A percentile compares a stretch with the other conserved stretches of the same genome.
Evolutionary conservation across 1,140 invertebrate species (phyloP).

Genomic region (Drosophila setifemur): DNA sequence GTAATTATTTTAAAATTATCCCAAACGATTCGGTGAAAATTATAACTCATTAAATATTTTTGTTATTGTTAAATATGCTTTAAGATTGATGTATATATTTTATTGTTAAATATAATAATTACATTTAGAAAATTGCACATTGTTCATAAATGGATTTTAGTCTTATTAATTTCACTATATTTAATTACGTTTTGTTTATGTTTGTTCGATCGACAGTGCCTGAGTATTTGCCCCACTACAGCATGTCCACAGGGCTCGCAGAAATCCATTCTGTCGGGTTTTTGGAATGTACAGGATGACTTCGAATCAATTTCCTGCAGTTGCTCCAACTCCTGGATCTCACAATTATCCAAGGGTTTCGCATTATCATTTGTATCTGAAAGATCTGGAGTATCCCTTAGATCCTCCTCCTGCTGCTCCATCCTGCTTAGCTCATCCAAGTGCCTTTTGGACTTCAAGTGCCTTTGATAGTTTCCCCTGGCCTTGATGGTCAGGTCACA

Average conservation of each 20-base stretch:
- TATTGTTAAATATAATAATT: no score
- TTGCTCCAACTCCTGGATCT: neutral
- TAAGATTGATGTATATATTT: no score
- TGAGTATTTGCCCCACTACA: slow-evolving; percentile 2
- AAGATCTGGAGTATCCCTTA: no score
- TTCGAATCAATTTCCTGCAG: no score
- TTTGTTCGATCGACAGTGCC: slow-evolving; percentile 1
- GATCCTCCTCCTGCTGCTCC: neutral
- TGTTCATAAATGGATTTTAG: neutral
- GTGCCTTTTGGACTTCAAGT: slow-evolving; percentile 23
- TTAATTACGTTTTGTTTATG: slow-evolving; percentile 2
- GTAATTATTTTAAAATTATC: no score
- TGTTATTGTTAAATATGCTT: no score
- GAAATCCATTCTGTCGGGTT: neutral
- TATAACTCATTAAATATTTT: no score
- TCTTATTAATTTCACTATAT: neutral
- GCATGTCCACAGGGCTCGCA: slow-evolving; percentile 10
- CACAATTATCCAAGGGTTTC: neutral
- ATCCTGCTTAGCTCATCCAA: neutral
- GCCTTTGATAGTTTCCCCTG: slow-evolving; percentile 19
- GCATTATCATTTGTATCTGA: no score
- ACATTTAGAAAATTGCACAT: neutral
- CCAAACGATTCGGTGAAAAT: no score
- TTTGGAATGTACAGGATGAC: neutral
- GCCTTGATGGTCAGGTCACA: slow-evolving; percentile 32